phyloP scores from a whole-genome alignment of 2,113 vertebrate genomes.

The Athene noctua region DNA sequence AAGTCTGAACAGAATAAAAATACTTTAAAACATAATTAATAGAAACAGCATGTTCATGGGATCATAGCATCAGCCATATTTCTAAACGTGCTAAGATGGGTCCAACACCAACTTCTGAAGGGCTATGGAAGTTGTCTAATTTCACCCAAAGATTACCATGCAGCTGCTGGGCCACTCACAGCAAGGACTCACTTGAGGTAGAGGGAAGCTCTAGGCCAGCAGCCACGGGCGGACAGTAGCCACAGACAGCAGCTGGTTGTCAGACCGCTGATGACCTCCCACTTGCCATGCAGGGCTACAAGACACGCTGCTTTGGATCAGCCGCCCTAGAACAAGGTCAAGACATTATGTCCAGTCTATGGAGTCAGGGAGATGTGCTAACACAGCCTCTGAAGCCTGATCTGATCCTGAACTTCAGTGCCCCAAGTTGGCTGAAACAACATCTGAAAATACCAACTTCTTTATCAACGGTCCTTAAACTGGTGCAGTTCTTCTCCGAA shows the following conservation, averaged over 20 bases:
- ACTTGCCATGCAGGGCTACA: not conserved
- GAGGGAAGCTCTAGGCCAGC: not conserved
- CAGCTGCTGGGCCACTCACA: not conserved
- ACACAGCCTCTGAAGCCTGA: not conserved
- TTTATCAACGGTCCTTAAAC: not conserved
- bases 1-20: not conserved
- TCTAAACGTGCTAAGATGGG: not conserved
- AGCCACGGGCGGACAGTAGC: accelerated
- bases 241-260: not conserved
- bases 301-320: not conserved
- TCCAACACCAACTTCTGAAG: not conserved
- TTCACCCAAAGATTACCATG: not conserved
- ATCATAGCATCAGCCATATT: not conserved
- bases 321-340: not conserved
- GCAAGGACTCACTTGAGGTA: not conserved
- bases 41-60: not conserved
- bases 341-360: not conserved
- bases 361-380: not conserved
- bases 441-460: not conserved
- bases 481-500: not conserved
- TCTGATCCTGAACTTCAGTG: not conserved
- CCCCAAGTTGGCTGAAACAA: not conserved
- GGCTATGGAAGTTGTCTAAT: not conserved
- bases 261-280: not conserved
- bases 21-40: not conserved